These are phyloP conservation scores for Stigmatopora argus DNA, from an alignment of 2,113 vertebrate genomes.

Conservation along the genomic window DNA sequence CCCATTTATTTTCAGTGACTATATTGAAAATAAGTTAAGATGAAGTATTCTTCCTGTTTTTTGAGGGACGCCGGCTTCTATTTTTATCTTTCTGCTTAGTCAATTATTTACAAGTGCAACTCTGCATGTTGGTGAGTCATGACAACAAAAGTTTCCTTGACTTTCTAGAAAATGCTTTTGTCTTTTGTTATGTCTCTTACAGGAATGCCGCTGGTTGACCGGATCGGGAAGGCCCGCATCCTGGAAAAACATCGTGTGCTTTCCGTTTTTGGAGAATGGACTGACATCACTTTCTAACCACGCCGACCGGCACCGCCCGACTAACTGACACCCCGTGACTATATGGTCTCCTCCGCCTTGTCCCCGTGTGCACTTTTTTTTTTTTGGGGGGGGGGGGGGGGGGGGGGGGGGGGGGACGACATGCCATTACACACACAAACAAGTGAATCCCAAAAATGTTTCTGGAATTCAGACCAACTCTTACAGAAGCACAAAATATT, in stretches of 20 bases:
- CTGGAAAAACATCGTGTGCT: conserved; percentile 40
- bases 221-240: not conserved
- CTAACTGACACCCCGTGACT: conserved; percentile 40
- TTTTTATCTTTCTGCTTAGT: not conserved
- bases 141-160: not conserved
- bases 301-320: conserved; percentile 21
- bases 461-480: no score
- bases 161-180: conserved; percentile 1
- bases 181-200: not conserved
- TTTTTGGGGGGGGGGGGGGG: no score
- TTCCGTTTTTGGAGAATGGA: conserved; percentile 58
- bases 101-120: not conserved
- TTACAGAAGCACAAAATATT: no score
- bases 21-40: no score
- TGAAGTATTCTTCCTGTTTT: not conserved
- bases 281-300: conserved; percentile 55
- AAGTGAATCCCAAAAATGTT: no score
- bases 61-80: not conserved
- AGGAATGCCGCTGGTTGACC: not conserved
- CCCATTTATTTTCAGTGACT: no score
- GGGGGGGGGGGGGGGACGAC: no score
- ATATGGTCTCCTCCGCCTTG: not conserved
- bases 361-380: not conserved
- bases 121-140: not conserved
- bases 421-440: no score